Evolutionary conservation across 2,113 vertebrate species (phyloP), one percentile per base, ranked within the genome.

Genomic region (Montifringilla adamsi): DNA sequence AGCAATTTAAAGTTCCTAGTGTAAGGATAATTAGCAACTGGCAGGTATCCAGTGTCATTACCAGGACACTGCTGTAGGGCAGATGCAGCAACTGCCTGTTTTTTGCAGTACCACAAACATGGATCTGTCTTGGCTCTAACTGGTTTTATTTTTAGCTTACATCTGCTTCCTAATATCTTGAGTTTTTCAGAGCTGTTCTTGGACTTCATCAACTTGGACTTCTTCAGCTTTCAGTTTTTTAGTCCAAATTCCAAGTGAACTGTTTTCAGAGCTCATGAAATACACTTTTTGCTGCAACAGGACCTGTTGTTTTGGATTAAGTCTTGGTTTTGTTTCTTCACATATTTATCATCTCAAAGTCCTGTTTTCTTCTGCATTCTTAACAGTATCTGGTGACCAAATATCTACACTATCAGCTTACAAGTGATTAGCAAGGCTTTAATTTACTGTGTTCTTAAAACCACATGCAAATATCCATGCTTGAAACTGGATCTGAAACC

Each of bases 21-120:
- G 15, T 94, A 89, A 90, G 22, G 69, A 81, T 90, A 96, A 95
- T 94, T 95, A 92, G 39, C 22, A 5, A 74, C 49, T 95, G 47
- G 70, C 39, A 96, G 49, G 53, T 88, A 59, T 84, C 64, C 35
- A 89, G 20, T 37, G 41, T 93, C 53, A 80, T 94, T 95, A 92
- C 30, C 10, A 56, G 46, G 52, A 94, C 23, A 6, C 44, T 75
- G 89, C 81, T 84, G n/a, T n/a, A 92, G 90, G 92, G 76, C 64
- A 90, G 85, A 86, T 52, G 39, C 22, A 90, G 66, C 37, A 84
- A 90, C 79, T 53, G 47, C 27, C 21, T 82, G 7, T 44, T 86
- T 94, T 80, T n/a, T 72, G 43, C 35, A 87, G 46, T 91, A 59
- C 17, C 3, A 3, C 47, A 94, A 84, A 70, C 67, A 53, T 21